A percentile compares a stretch with the other conserved stretches of the same genome.
These are phyloP conservation scores for Muricea muricata DNA, from an alignment of 92 coral and sea anemone species.

Conservation along the genomic window DNA sequence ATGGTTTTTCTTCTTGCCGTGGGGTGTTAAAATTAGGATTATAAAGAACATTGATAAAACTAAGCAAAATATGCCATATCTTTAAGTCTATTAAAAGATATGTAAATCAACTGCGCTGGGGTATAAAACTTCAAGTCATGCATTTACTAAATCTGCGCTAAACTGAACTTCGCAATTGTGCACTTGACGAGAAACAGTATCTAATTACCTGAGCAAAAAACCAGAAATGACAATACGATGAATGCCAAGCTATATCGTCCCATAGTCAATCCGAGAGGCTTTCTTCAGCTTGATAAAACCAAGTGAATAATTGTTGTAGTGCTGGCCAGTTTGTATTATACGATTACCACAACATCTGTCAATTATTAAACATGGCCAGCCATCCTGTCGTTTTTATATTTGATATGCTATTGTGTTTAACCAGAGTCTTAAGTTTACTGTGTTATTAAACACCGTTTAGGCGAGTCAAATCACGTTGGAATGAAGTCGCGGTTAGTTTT, in stretches of 20 bases:
- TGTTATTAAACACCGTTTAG: background rate
- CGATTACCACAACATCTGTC: slow-evolving; percentile 2
- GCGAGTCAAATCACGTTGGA: background rate
- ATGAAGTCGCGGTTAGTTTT: slow-evolving; percentile 5
- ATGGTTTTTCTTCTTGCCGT: background rate
- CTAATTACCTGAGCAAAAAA: background rate
- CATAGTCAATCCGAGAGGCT: background rate
- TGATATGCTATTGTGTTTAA: slow-evolving; percentile 14
- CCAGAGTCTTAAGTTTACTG: background rate
- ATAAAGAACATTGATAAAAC: background rate
- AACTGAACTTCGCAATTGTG: background rate
- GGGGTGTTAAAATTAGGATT: background rate
- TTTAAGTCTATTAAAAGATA: slow-evolving; percentile 8
- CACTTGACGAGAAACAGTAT: background rate
- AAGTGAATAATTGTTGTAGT: slow-evolving; percentile 9
- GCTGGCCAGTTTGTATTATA: slow-evolving; percentile 25
- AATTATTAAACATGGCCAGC: background rate
- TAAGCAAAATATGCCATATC: background rate
- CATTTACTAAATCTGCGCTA: too few species aligned
- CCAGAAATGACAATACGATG: background rate
- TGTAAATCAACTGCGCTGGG: background rate
- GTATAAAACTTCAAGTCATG: background rate
- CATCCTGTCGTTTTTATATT: slow-evolving; percentile 3
- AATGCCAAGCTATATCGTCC: background rate
- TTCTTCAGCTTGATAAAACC: background rate